Evolutionary conservation across 2,113 vertebrate species (phyloP), one percentile per base, ranked within the genome.

Genomic region (Percina caprodes): DNA sequence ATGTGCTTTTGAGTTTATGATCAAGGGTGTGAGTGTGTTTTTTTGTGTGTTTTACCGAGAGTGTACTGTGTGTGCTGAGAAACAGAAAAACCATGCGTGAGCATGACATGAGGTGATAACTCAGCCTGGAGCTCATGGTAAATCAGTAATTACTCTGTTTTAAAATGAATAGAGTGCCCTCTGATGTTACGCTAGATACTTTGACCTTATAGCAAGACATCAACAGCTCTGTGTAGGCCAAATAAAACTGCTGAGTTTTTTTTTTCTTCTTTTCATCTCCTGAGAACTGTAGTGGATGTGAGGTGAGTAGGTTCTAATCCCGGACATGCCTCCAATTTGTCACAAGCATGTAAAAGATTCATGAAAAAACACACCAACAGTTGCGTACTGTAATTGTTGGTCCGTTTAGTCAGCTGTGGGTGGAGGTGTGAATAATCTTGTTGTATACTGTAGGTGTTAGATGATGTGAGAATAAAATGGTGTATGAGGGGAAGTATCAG

Each of bases 391-490:
- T 87, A 77, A 82, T 42, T 79, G 59, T 39, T 6, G 26, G 65
- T 19, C 58, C 49, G 8, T 54, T 79, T 45, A 35, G 63, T 77
- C 86, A n/a, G 46, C 70, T 73, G 79, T 70, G 72, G 74, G 71
- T 19, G 74, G 48, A 78, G 54, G 87, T 81, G 67, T 70, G 66
- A 86, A 65, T 62, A 58, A 61, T 63, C 69, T 1, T 2, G 21
- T 16, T 7, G 33, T 59, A 79, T 9, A 11, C 9, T 42, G 39
- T 42, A 52, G 52, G 73, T 81, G 82, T 87, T 62, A 51, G 59
- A 81, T 73, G 55, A 78, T 75, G 77, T 75, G 74, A 54, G 72
- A 85, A 67, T 70, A 21, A 81, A 79, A 69, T n/a, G 56, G 12
- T 49, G 42, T 11, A 14, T 30, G 54, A 68, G 23, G 26, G 1